Conservation (phyloP, 2,113 vertebrate genomes). For the Peromyscus californicus region DNA sequence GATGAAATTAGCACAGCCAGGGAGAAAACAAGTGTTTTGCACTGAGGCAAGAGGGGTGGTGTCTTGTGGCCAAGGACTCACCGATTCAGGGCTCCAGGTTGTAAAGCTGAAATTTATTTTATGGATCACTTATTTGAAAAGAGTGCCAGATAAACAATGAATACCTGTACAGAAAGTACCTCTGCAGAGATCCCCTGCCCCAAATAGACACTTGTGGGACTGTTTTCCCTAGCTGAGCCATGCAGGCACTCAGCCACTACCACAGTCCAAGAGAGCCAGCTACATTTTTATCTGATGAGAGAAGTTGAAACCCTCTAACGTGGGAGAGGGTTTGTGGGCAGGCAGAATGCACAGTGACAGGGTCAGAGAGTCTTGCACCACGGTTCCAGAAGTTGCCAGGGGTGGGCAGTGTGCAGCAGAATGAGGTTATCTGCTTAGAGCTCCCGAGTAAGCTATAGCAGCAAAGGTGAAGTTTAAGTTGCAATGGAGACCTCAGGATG, state of each 20-base stretch:
- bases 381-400: background rate
- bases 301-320: background rate
- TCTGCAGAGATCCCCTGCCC: background rate
- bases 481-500: background rate
- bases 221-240: too few relatives aligned
- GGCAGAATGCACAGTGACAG: background rate
- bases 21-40: background rate
- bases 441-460: background rate
- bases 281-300: background rate
- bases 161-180: background rate
- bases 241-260: background rate
- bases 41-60: too few relatives aligned
- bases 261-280: background rate
- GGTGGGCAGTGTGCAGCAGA: background rate
- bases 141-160: background rate
- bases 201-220: too few relatives aligned
- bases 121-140: background rate
- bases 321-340: background rate
- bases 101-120: background rate
- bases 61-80: background rate
- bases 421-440: background rate
- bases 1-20: too few relatives aligned
- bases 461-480: background rate
- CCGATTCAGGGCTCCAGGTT: background rate
- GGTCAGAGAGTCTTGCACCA: background rate